phyloP scores from a whole-genome alignment of 1,140 invertebrate species.

The Whitmania pigra region DNA sequence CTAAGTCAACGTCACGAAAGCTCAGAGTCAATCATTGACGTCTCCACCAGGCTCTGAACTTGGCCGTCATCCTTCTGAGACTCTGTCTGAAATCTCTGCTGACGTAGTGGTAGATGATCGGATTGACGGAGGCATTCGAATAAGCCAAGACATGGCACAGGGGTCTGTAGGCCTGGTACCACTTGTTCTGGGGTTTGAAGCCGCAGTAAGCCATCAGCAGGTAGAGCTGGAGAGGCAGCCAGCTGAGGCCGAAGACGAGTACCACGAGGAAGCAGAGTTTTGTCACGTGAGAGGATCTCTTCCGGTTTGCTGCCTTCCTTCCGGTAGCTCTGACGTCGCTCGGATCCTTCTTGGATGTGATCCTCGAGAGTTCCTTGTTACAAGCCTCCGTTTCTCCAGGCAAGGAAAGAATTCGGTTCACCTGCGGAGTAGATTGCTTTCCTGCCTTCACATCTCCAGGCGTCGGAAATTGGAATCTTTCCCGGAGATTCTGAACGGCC shows the following conservation, averaged over 20 bases:
- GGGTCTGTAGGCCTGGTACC: constrained; percentile 15
- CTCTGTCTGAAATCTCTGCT: constrained; percentile 22
- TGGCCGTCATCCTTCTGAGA: neutral
- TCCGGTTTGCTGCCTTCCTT: neutral
- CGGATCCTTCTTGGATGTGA: too few relatives aligned
- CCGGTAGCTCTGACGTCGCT: neutral
- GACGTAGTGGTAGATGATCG: constrained; percentile 24
- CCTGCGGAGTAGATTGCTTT: too few relatives aligned
- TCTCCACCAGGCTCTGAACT: too few relatives aligned
- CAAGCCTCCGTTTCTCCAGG: too few relatives aligned
- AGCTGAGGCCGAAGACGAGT: constrained; percentile 23
- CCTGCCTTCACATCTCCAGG: too few relatives aligned
- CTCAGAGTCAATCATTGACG: too few relatives aligned
- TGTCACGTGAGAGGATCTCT: constrained; percentile 52
- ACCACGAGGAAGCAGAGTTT: constrained; percentile 18
- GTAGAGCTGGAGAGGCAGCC: constrained; percentile 23
- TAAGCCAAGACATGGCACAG: constrained; percentile 23
- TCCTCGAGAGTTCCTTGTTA: too few relatives aligned
- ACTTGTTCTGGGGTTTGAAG: constrained; percentile 11
- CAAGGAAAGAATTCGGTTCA: too few relatives aligned
- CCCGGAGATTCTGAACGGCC: too few relatives aligned
- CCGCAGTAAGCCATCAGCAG: constrained; percentile 20
- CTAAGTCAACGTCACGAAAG: too few relatives aligned
- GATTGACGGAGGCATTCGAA: constrained; percentile 21
- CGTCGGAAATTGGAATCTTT: too few relatives aligned